phyloP scores from a whole-genome alignment of 2,113 vertebrate genomes.

The Kryptolebias marmoratus region DNA sequence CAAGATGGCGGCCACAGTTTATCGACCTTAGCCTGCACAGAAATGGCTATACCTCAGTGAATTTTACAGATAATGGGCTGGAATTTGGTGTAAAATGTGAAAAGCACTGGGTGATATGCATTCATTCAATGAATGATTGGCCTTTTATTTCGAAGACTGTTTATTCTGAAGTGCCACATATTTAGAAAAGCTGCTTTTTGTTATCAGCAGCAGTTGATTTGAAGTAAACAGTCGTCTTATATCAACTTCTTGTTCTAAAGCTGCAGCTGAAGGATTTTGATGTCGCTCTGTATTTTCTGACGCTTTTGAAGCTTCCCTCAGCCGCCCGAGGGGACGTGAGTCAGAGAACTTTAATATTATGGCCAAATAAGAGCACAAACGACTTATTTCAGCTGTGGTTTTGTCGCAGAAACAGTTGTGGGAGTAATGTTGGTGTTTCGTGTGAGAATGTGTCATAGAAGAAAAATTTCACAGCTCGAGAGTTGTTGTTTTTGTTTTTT shows the following conservation, averaged over 20 bases:
- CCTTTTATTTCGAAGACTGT: background rate
- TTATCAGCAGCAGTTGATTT: background rate
- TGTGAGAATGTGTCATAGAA: slow-evolving; percentile 29
- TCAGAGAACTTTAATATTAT: slow-evolving; percentile 31
- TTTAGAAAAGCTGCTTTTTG: background rate
- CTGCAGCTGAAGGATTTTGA: slow-evolving; percentile 29
- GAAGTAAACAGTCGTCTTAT: slow-evolving; percentile 17
- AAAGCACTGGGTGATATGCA: too few species aligned
- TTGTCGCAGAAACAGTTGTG: slow-evolving; percentile 40
- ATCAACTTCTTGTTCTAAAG: slow-evolving; percentile 14
- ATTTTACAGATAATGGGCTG: too few species aligned
- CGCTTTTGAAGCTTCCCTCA: slow-evolving; percentile 44
- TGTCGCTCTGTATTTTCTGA: slow-evolving; percentile 36
- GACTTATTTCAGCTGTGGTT: slow-evolving; percentile 35
- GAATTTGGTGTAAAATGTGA: background rate
- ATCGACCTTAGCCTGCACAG: too few species aligned
- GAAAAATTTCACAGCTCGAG: slow-evolving; percentile 36
- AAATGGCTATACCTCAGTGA: too few species aligned
- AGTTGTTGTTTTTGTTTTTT: background rate
- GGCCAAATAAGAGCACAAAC: slow-evolving; percentile 43
- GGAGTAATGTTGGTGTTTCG: slow-evolving; percentile 44
- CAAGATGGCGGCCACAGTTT: too few species aligned
- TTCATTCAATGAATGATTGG: too few species aligned
- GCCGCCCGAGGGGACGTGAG: slow-evolving; percentile 34
- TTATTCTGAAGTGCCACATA: background rate